Percentiles rank a stretch among this genome's conserved stretches.
These are phyloP conservation scores for Microcebus ravelobensis DNA, from an alignment of 2,113 vertebrate genomes.

Conservation along the genomic window DNA sequence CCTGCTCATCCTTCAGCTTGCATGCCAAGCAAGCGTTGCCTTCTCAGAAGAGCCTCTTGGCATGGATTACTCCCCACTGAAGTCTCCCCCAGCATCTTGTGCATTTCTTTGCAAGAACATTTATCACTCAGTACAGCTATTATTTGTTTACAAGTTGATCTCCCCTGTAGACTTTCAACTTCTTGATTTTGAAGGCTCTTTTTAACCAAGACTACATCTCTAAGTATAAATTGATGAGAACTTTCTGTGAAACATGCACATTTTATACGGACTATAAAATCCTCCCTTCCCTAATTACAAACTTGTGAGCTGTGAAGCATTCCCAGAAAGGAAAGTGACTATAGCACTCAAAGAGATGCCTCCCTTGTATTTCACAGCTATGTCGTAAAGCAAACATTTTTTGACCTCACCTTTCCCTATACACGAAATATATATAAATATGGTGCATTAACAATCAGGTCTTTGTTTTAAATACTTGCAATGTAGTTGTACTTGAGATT, in stretches of 20 bases:
- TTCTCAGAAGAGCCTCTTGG: background rate
- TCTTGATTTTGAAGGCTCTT: background rate
- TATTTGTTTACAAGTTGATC: background rate
- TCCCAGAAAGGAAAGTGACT: conserved; percentile 25
- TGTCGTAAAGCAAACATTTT: background rate
- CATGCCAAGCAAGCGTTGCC: rapidly evolving
- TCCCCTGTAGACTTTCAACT: background rate
- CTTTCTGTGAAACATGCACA: conserved; percentile 3
- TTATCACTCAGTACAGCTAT: background rate
- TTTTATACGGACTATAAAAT: conserved; percentile 6
- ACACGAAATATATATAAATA: background rate
- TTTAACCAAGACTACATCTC: background rate
- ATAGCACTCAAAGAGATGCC: background rate
- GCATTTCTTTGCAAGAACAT: no score
- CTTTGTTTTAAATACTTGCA: conserved; percentile 21
- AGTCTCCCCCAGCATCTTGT: background rate
- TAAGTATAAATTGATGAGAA: background rate
- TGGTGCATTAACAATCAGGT: background rate
- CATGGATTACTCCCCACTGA: background rate
- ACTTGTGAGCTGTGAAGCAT: background rate
- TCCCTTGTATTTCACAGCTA: background rate
- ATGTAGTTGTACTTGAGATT: background rate
- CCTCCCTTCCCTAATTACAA: background rate
- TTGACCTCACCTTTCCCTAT: background rate
- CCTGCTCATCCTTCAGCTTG: background rate